phyloP scores from a whole-genome alignment of 2,888 invertebrate species.

The Syrista parreyssii region DNA sequence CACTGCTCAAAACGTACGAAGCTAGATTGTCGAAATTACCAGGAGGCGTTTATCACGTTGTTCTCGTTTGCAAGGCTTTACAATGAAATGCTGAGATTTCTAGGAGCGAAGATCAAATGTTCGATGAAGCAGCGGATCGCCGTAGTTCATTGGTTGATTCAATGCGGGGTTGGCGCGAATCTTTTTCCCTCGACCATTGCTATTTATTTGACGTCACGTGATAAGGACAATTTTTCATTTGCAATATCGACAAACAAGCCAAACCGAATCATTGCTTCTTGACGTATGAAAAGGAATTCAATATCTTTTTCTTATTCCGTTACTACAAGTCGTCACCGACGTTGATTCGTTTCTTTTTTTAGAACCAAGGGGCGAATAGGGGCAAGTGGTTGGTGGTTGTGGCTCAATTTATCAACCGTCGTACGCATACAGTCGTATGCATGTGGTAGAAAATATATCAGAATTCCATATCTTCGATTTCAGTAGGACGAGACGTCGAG shows the following conservation, averaged over 20 bases:
- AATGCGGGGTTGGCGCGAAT: neutral
- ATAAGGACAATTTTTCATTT: neutral
- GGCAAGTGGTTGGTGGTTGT: neutral
- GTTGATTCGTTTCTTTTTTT: neutral
- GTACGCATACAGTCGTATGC: neutral
- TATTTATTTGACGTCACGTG: neutral
- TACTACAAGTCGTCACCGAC: no score
- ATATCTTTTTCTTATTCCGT: neutral
- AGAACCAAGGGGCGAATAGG: neutral
- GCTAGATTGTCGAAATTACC: neutral
- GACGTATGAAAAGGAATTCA: neutral
- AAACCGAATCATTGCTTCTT: neutral
- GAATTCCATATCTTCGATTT: neutral
- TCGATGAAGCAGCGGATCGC: neutral
- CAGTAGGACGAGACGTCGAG: neutral
- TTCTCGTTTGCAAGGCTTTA: neutral
- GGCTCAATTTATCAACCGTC: neutral
- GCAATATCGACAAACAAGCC: neutral
- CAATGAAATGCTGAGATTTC: neutral
- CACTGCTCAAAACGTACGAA: constrained; percentile 5
- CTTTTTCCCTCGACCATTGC: neutral
- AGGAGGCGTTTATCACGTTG: neutral
- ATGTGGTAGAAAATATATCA: neutral
- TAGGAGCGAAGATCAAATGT: neutral
- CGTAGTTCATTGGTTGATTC: neutral